Conservation (phyloP, 2,797 vertebrate genomes). For the Ctenochaetus hawaiiensis region DNA sequence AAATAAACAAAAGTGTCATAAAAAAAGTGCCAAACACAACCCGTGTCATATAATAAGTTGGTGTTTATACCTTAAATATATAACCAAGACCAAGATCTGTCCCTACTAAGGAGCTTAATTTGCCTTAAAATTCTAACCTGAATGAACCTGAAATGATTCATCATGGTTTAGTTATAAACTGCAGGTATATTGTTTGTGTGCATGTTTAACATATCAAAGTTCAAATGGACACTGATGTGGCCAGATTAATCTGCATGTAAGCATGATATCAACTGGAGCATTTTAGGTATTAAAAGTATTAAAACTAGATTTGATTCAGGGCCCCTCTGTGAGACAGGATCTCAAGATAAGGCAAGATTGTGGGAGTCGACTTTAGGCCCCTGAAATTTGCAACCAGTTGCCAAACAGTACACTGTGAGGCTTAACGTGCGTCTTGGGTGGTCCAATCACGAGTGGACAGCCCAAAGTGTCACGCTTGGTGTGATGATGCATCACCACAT, state of each 20-base stretch:
- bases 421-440: too few species aligned
- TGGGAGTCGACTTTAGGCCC: too few species aligned
- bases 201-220: neutral
- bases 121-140: too few species aligned
- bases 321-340: neutral
- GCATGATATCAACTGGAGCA: neutral
- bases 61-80: neutral
- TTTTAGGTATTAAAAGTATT: neutral
- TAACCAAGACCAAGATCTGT: neutral
- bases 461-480: too few species aligned
- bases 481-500: too few species aligned
- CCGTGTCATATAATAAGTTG: neutral
- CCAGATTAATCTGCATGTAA: neutral
- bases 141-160: too few species aligned
- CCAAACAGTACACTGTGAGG: neutral
- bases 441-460: too few species aligned
- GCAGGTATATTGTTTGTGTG: neutral
- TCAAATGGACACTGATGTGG: neutral
- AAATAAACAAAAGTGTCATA: neutral
- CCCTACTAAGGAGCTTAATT: neutral
- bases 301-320: neutral
- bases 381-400: neutral
- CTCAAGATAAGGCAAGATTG: neutral
- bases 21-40: neutral
- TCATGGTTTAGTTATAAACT: neutral